Percentiles rank a stretch among this genome's conserved stretches.
phyloP scores from a whole-genome alignment of 1,140 invertebrate genomes.

The Polypedilum vanderplanki region DNA sequence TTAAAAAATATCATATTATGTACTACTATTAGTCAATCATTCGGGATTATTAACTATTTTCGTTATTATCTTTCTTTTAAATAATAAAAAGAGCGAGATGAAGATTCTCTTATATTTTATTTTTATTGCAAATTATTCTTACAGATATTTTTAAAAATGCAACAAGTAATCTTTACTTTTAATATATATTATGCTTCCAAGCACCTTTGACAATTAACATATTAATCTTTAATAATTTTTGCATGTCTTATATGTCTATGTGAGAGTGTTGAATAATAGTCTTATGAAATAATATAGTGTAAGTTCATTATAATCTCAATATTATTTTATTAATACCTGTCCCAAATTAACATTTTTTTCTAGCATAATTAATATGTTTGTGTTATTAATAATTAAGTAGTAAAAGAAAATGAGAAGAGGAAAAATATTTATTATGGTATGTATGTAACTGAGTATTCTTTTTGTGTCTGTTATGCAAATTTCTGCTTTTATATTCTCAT shows the following conservation, averaged over 20 bases:
- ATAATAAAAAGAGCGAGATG: neutral
- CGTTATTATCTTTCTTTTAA: neutral
- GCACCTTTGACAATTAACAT: neutral
- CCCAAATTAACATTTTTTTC: too few relatives aligned
- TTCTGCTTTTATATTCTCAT: neutral
- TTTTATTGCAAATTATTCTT: neutral
- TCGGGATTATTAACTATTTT: neutral
- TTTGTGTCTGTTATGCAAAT: neutral
- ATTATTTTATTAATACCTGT: too few relatives aligned
- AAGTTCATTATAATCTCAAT: too few relatives aligned
- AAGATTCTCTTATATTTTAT: neutral
- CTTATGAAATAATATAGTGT: too few relatives aligned
- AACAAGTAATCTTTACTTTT: neutral
- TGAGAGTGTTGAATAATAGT: too few relatives aligned
- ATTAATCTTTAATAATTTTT: too few relatives aligned
- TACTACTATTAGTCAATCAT: neutral
- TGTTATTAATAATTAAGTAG: too few relatives aligned
- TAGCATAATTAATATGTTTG: too few relatives aligned
- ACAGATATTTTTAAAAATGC: neutral
- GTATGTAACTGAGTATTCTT: slow-evolving; percentile 10
- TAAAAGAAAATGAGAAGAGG: too few relatives aligned
- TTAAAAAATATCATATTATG: too few relatives aligned
- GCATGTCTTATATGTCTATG: too few relatives aligned
- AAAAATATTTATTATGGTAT: neutral
- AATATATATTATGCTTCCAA: neutral